Conservation (phyloP, 1,140 invertebrate species). For the Pachyrhynchus sulphureomaculatus region DNA sequence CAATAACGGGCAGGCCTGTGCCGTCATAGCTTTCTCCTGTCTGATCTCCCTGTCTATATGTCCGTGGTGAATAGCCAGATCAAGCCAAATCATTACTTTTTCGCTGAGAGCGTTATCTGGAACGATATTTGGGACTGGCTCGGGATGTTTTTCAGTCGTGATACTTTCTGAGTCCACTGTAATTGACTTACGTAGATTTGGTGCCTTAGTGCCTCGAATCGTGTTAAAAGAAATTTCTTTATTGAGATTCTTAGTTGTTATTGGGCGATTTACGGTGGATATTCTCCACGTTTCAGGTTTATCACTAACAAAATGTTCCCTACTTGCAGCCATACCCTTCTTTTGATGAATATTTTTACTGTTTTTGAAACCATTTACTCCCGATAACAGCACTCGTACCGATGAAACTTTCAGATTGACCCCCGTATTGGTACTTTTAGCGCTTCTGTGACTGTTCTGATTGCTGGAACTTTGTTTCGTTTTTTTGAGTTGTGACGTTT, state of each 20-base stretch:
- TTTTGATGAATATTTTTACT: neutral
- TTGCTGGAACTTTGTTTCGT: neutral
- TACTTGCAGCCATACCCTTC: neutral
- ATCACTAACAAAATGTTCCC: no score
- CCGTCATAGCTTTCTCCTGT: constrained; percentile 1
- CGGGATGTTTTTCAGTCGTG: neutral
- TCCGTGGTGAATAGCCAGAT: constrained; percentile 52
- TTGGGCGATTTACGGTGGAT: neutral
- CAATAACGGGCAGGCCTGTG: neutral
- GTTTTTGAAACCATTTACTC: constrained; percentile 8
- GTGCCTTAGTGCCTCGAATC: neutral
- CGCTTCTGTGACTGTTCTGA: constrained; percentile 43
- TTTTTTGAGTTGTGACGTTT: neutral
- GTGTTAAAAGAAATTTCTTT: constrained; percentile 9
- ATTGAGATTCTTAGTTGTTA: constrained; percentile 8
- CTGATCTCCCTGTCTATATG: constrained; percentile 2
- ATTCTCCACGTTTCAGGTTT: constrained; percentile 10
- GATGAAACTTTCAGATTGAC: constrained; percentile 32
- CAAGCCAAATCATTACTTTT: constrained; percentile 61
- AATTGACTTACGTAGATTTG: neutral
- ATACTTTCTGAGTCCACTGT: neutral
- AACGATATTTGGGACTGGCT: neutral
- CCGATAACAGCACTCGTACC: constrained; percentile 23
- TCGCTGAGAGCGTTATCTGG: constrained; percentile 50
- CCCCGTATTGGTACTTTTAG: constrained; percentile 9